Evolutionary conservation across 2,113 vertebrate species (phyloP).

Genomic region (Pheucticus melanocephalus): DNA sequence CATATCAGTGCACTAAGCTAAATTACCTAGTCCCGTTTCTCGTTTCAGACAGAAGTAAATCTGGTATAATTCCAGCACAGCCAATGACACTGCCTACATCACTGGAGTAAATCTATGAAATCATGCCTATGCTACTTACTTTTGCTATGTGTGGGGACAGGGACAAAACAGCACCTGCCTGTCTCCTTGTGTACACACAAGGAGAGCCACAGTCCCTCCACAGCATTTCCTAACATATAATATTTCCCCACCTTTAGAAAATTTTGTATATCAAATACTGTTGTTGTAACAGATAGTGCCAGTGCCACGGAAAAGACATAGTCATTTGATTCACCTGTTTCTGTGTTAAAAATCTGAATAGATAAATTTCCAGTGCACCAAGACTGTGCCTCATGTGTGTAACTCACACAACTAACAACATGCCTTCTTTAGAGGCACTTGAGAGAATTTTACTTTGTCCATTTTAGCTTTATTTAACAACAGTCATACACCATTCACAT

Average conservation of each 20-base stretch:
- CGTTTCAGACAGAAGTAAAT: not conserved
- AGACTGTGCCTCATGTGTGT: not conserved
- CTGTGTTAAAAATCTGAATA: not conserved
- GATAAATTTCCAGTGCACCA: not conserved
- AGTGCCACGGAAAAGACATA: fast-evolving
- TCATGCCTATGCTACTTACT: not conserved
- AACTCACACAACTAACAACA: not conserved
- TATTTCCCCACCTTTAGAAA: not conserved
- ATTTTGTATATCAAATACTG: not conserved
- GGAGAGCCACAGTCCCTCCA: not conserved
- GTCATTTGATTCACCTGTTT: not conserved
- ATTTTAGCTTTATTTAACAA: constrained; percentile 62
- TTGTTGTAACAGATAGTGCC: not conserved
- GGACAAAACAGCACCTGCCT: not conserved
- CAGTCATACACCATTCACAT: constrained; percentile 24
- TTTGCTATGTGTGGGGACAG: not conserved
- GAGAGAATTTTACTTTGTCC: constrained; percentile 46
- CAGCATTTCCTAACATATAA: not conserved
- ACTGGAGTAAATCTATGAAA: not conserved
- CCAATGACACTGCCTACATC: fast-evolving
- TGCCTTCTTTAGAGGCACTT: not conserved
- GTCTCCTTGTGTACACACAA: not conserved
- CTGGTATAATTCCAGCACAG: not conserved
- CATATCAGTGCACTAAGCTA: not conserved
- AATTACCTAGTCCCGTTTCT: not conserved